Evolutionary conservation across 1,140 invertebrate genomes (phyloP), one percentile per base, ranked within the genome.

Genomic region (Sinonovacula constricta): DNA sequence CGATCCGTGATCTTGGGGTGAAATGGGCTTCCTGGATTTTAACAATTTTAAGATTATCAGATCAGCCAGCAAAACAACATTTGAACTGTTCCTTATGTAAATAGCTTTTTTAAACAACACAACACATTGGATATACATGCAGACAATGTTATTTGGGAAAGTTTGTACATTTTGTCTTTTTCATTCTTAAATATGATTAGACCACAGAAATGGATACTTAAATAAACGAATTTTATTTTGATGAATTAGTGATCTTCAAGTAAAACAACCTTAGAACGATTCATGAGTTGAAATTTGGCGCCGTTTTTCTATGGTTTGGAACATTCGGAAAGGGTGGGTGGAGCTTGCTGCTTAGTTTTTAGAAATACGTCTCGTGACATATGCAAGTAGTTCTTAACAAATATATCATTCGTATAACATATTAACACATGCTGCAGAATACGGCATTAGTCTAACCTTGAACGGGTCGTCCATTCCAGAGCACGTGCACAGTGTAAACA

Each of bases 1-100:
- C 93, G 92, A 85, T 95, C 94, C 3, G 95, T 93, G 33, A 96
- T 93, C 74, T 92, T 92, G 1, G 94, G 94, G 81, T 93, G 92
- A 91, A 94, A 95, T 0, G 95, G 95, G 75, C 94, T 95, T 26
- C 94, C 95, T 90, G 70, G 5, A 85, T 67, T 18, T 22, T 14
- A 1, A 0, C n/a, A 30, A n/a, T n/a, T 22, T 22, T 2, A 59
- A 22, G 2, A 22, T 7, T 22, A 59, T 1, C 14, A 59, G 28
- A 3, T 59, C 18, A 14, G n/a, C n/a, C 12, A 49, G n/a, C n/a
- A 49, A 12, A 49, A n/a, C n/a, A 49, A 12, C n/a, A 12, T 14
- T 12, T 14, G 12, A 49, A 12, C n/a, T 49, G n/a, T 12, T 49
- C 45, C n/a, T 49, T n/a, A 49, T 14, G 12, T 14, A 14, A 14